These are phyloP conservation scores for Etia nguti DNA, from an alignment of 2,113 vertebrate species.

Conservation along the genomic window DNA sequence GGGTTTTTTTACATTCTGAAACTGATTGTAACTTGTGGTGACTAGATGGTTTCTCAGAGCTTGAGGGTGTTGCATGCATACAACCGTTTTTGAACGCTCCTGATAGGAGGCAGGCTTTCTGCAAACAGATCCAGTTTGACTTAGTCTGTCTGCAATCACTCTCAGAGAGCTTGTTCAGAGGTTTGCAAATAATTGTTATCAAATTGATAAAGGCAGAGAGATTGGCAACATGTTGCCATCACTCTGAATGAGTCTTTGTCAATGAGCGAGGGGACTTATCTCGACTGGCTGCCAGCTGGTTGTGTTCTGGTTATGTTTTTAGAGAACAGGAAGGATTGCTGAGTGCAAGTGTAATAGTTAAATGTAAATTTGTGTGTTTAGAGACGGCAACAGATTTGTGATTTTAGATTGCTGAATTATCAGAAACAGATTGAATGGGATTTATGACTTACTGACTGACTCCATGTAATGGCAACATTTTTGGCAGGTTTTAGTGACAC, in stretches of 20 bases:
- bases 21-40: not conserved
- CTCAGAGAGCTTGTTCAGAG: not conserved
- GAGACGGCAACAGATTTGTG: not conserved
- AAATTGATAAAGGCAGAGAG: accelerated
- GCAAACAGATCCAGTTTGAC: not conserved
- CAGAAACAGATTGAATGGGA: not conserved
- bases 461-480: not conserved
- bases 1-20: accelerated
- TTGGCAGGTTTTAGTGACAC: not conserved
- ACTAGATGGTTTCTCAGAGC: not conserved
- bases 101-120: accelerated
- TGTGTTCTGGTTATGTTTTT: no score
- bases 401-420: not conserved
- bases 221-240: not conserved
- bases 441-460: not conserved
- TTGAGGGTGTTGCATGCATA: not conserved
- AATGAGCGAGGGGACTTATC: not conserved
- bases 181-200: not conserved
- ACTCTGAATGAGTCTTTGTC: not conserved
- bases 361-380: no score
- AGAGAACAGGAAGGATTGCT: no score
- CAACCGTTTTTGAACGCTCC: not conserved
- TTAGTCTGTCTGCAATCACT: not conserved
- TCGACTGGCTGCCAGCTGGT: no score
- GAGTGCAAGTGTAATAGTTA: no score